These are phyloP conservation scores for Kobus ellipsiprymnus DNA, from an alignment of 2,113 vertebrate genomes.

Conservation along the genomic window DNA sequence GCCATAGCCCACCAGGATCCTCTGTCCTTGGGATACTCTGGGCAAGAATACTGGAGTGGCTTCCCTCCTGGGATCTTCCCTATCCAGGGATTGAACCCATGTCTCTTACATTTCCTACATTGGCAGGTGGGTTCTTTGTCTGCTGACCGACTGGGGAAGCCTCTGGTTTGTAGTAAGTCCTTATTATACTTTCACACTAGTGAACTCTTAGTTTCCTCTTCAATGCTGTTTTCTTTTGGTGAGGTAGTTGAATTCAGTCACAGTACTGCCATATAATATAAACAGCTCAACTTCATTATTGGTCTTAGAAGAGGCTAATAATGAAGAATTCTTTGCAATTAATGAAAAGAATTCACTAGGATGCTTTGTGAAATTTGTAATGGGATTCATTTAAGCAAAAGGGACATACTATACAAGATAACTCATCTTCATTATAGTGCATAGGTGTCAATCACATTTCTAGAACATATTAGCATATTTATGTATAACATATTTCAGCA, in stretches of 20 bases:
- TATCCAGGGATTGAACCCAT: background rate
- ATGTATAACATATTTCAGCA: background rate
- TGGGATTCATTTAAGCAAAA: background rate
- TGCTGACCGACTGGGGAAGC: background rate
- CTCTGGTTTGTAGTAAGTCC: background rate
- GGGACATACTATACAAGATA: background rate
- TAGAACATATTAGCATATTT: background rate
- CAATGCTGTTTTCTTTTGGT: background rate
- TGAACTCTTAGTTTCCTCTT: background rate
- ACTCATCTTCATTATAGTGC: background rate
- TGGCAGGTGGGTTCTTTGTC: background rate
- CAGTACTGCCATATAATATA: background rate
- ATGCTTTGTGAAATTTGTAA: background rate
- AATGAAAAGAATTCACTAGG: background rate
- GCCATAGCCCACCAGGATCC: background rate
- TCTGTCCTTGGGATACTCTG: background rate
- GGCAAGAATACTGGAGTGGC: background rate
- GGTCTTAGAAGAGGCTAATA: background rate
- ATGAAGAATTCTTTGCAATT: background rate
- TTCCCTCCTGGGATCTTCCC: background rate
- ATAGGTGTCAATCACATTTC: background rate
- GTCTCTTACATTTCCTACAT: background rate
- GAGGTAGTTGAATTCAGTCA: background rate
- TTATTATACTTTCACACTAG: background rate
- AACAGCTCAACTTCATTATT: background rate